Base-by-base conservation (phyloP, 2,113 vertebrate species). In the Dicerorhinus sumatrensis region DNA sequence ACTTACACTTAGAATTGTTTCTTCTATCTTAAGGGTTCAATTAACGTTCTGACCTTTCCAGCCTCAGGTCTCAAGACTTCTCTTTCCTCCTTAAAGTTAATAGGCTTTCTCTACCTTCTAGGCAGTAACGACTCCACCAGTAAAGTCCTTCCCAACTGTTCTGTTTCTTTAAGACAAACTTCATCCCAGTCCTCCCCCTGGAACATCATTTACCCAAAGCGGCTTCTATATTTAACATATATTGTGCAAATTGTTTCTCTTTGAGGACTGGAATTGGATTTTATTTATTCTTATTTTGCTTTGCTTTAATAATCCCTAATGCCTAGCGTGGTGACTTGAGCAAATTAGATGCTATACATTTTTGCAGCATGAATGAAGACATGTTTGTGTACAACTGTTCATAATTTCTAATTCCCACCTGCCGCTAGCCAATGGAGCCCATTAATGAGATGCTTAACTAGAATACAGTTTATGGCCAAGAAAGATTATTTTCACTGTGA, bases 401-500 rank as follows among this genome's bases (percentile, higher is more conserved):
- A 77, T 67, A 46, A 92, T 80, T 77, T 96, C 65, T 73, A 62
- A 91, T 65, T 83, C 8, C 33, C n/a, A 75, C 3, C 46, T 12
- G 48, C 14, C 56, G 36, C 31, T 91, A 93, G 48, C 29, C 76
- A 89, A 48, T 75, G 58, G 33, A 25, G 75, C 29, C 60, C 58
- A 42, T 65, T 70, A 54, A 67, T 72, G 63, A 72, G 33, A 62
- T 67, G 33, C 91, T 76, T 76, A 95, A 89, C 51, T 86, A 12
- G 39, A 72, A 85, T 33, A 1, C 20, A 51, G 14, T 60, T 85
- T 82, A 51, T 67, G 16, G 23, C 39, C 46, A 65, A 39, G 36
- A 93, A 88, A 88, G 60, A 94, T 62, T 69, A 76, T 51, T 63
- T 85, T 81, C 54, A 80, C 14, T 76, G 13, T 91, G n/a, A 91